Evolutionary conservation across 2,888 invertebrate species (phyloP), one percentile per base, ranked within the genome.

Genomic region (Ectemnius continuus): DNA sequence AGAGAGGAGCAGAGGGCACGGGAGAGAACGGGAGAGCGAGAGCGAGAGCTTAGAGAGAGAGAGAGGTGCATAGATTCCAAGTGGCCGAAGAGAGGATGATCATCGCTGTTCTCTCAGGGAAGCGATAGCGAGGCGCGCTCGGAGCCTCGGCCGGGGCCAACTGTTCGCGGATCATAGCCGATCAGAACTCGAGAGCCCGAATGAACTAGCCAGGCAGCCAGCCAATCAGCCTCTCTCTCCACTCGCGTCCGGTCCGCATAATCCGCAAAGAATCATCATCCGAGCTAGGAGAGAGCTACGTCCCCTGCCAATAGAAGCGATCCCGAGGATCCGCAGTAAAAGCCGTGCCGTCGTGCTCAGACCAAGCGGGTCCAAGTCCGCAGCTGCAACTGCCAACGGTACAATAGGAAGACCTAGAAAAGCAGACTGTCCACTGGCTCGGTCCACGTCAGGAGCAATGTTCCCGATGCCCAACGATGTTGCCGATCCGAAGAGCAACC

Each of bases 381-480:
- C 11, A 28, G 52, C 56, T 26, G 46, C 2, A 16, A 60, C 45
- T 26, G 61, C 36, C 28, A 67, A 16, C 5, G 56, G 14, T 16
- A 52, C 5, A 52, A 11, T 18, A 36, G 45, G 36, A 20, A 66
- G 57, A n/a, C 11, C 28, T 60, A 57, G 47, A 61, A 16, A 57
- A 18, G 26, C 45, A 48, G 47, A 16, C n/a, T n/a, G 8, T 11
- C 59, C 62, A 20, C 66, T 46, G 47, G 63, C 23, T 26, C 13
- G 20, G 52, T 59, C 60, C 63, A 68, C 67, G 56, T 59, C 47
- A 76, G 61, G 57, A 68, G 76, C 78, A 77, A 85, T 84, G 84
- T 85, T 70, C 85, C 84, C 85, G 85, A 83, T 82, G 85, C 82
- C 75, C 76, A 73, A 88, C 82, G 82, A 85, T 83, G 84, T 73